A percentile compares a stretch with the other conserved stretches of the same genome.
phyloP scores from a whole-genome alignment of 2,888 invertebrate genomes.

The Drosophila picticornis region DNA sequence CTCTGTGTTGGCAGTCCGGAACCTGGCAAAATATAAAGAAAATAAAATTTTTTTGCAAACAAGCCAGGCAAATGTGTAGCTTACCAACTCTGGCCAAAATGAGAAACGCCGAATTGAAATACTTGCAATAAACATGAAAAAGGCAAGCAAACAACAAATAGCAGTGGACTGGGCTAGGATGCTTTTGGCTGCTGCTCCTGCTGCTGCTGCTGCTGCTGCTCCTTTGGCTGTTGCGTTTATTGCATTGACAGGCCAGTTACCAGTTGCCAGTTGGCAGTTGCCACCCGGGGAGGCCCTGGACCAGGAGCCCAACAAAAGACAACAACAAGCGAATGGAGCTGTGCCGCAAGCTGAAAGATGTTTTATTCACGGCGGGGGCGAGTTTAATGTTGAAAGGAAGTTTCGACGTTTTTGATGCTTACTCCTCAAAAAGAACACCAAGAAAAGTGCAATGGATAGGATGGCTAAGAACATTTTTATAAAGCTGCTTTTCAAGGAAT shows the following conservation, averaged over 20 bases:
- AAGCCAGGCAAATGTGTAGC: conserved; percentile 45
- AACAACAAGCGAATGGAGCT: conserved; percentile 31
- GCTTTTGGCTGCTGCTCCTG: conserved; percentile 25
- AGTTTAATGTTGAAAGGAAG: conserved; percentile 50
- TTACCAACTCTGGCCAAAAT: conserved; percentile 48
- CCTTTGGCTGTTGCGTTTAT: conserved; percentile 71
- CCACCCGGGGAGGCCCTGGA: conserved; percentile 40
- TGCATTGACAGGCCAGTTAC: conserved; percentile 72
- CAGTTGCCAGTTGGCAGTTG: conserved; percentile 53
- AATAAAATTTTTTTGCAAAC: conserved; percentile 47
- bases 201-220: conserved; percentile 48
- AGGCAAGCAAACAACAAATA: conserved; percentile 48
- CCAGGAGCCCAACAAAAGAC: conserved; percentile 44
- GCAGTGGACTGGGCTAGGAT: conserved; percentile 35
- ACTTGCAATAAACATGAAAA: conserved; percentile 79
- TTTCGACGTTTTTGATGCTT: conserved; percentile 36
- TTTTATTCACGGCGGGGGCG: conserved; percentile 45
- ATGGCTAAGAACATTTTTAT: conserved; percentile 7
- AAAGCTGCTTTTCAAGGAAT: conserved; percentile 15
- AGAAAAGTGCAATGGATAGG: conserved; percentile 13
- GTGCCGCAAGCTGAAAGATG: conserved; percentile 45
- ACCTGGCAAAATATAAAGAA: conserved; percentile 36
- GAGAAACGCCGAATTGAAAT: conserved; percentile 71
- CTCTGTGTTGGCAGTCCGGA: conserved; percentile 30
- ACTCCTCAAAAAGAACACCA: conserved; percentile 22